Evolutionary conservation across 2,797 vertebrate genomes (phyloP), one percentile per base, ranked within the genome.

Genomic region (Tenualosa ilisha): DNA sequence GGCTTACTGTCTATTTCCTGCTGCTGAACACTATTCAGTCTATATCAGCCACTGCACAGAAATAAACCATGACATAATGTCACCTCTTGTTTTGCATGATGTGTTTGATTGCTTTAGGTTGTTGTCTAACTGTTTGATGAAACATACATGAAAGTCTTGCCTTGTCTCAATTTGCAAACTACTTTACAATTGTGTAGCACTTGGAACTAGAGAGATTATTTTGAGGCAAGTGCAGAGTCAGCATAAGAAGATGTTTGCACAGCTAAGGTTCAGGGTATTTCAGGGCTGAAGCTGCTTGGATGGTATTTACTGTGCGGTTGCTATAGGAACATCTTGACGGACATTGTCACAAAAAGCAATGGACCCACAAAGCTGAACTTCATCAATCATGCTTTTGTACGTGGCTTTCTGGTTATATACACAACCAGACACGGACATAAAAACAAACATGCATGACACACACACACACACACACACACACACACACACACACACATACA

Each of bases 31-130:
- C 68, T 43, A 40, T 22, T 22, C 11, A 26, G 68, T 5, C 54
- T 54, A 56, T 17, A 13, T 46, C 37, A 46, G 61, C 15, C 72
- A 61, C 54, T 63, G 24, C 53, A 86, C 81, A 81, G 20, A 46
- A 46, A 79, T 79, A 79, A 46, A 43, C 72, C 37, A 79, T 79
- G 72, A 17, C 72, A 79, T 17, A 20, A 79, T 79, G 40, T 79
- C 72, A 79, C 72, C 40, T 22, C 6, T 46, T 79, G 15, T 15
- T 79, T 79, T 46, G 6, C 17, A 20, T 40, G 6, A 4, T 46
- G 4, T 46, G 17, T 5, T 22, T 46, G 20, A 46, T 15, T 5
- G 17, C 72, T 79, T 79, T 46, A 46, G 20, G 3, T 20, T 75
- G 5, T 75, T 75, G 68, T 43, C 6, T 17, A 3, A 75, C 37